Base-by-base conservation (phyloP, 2,113 vertebrate species). In the Rhipidura dahli region DNA sequence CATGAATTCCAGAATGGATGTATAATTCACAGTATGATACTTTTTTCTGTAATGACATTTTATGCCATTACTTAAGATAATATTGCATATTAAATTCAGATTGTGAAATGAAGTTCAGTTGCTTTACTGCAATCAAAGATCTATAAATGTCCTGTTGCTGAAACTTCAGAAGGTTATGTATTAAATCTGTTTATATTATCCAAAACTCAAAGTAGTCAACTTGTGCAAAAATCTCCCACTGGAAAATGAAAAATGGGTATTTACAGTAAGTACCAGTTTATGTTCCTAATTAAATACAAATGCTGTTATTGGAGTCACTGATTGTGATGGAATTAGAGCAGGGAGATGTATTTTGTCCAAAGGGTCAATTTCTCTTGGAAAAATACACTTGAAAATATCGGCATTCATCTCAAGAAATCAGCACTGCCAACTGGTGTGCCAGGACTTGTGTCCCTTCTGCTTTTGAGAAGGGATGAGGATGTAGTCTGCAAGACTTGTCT, bases 51-150 rank as follows among this genome's bases (percentile, higher is more conserved):
- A 96, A 94, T 92, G 90, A 84, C 63, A 92, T 83, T 90, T 84
- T 44, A 69, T 87, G 83, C 88, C 76, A 90, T 96, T 80, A 90
- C 69, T 93, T 96, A 90, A 92, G 79, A 94, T 92, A 96, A 84
- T 92, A 96, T 47, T 6, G 7, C 72, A 75, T 86, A 94, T 96
- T 95, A 92, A 96, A 96, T 75, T 92, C 86, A 91, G 72, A 71
- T 94, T 42, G 69, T 90, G 81, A 78, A 95, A 94, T 93, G 88
- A 89, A 94, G 61, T 93, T 94, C 88, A 56, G 92, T 89, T 90
- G 64, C 83, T 94, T 95, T 95, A 90, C 76, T 72, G 90, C 92
- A 73, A 81, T 94, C 79, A 88, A 93, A 94, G 88, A 88, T 81
- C 90, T 95, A 60, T 93, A 94, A 96, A 95, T 68, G 90, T 78